Percentiles rank a stretch among this genome's conserved stretches.
Conservation (phyloP, 1,140 invertebrate genomes). For the Drosophila pseudoobscura region DNA sequence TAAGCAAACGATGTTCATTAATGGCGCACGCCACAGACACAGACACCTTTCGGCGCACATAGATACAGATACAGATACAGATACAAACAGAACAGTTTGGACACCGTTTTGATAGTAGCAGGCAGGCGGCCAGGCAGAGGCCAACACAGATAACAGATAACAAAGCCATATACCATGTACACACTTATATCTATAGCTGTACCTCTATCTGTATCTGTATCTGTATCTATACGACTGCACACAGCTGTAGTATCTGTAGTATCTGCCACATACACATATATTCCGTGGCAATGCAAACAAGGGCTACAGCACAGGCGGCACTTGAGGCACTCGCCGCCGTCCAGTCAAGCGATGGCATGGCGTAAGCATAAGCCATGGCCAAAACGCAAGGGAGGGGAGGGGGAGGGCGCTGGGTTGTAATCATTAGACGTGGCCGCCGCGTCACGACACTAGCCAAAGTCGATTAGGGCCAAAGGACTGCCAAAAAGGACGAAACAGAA, state of each 20-base stretch:
- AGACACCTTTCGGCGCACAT: neutral
- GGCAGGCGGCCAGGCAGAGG: neutral
- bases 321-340: neutral
- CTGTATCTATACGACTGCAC: neutral
- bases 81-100: slow-evolving; percentile 42
- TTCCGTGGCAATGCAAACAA: slow-evolving; percentile 60
- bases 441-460: slow-evolving; percentile 62
- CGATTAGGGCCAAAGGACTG: slow-evolving; percentile 61
- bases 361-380: slow-evolving; percentile 27
- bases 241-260: no score
- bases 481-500: neutral
- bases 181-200: neutral
- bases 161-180: slow-evolving; percentile 41
- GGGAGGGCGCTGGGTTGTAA: neutral
- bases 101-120: slow-evolving; percentile 53
- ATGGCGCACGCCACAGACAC: slow-evolving; percentile 68
- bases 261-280: neutral
- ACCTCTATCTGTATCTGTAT: neutral
- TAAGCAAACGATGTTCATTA: slow-evolving; percentile 78
- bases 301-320: slow-evolving; percentile 15
- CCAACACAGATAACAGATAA: slow-evolving; percentile 55
- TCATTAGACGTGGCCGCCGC: slow-evolving; percentile 65
- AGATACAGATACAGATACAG: slow-evolving; percentile 6
- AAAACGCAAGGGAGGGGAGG: neutral
- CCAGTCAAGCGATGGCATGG: slow-evolving; percentile 36